phyloP scores from a whole-genome alignment of 2,113 vertebrate genomes.

The Isurus oxyrinchus region DNA sequence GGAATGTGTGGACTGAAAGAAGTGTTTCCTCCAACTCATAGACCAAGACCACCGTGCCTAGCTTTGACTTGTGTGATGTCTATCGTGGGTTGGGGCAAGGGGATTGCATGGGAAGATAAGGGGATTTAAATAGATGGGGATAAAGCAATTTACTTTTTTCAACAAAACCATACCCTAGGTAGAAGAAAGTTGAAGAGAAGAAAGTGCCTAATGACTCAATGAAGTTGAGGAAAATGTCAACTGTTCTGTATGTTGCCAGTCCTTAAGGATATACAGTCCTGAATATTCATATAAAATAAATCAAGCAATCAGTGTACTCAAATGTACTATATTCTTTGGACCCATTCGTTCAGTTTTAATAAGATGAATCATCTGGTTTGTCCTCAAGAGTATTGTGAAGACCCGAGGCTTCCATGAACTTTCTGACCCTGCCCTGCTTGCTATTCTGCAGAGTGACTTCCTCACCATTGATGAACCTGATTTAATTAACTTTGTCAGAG shows the following conservation, averaged over 20 bases:
- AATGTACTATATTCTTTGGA: not conserved
- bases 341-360: not conserved
- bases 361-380: conserved; percentile 9
- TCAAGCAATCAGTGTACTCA: not conserved
- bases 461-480: conserved; percentile 57
- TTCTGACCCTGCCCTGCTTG: conserved; percentile 52
- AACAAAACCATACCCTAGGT: not conserved
- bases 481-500: conserved; percentile 56
- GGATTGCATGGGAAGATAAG: not conserved
- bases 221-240: not conserved
- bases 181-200: not conserved
- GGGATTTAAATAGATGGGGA: not conserved
- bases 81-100: not conserved
- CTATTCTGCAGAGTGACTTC: conserved; percentile 57
- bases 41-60: not conserved
- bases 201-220: not conserved
- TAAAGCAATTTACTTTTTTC: not conserved
- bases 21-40: not conserved
- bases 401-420: conserved; percentile 64
- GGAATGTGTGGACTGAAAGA: not conserved
- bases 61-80: not conserved
- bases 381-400: conserved; percentile 54
- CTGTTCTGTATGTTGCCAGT: not conserved
- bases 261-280: not conserved
- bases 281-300: not conserved